Base-by-base conservation (phyloP, 2,888 invertebrate genomes). In the Plusia festucae region DNA sequence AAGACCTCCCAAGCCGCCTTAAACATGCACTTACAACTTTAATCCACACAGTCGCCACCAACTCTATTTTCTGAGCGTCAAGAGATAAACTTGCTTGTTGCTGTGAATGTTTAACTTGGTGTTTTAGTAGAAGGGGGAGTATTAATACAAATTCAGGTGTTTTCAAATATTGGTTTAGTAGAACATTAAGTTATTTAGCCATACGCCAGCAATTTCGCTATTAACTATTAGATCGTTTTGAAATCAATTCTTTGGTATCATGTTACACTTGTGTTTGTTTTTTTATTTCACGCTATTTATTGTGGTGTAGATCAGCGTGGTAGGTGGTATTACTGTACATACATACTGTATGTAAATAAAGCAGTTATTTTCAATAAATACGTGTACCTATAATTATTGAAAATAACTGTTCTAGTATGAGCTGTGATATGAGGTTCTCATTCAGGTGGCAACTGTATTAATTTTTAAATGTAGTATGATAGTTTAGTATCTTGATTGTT, bases 101-200 rank as follows among this genome's bases (percentile, higher is more conserved):
- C 4, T n/a, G 8, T 54, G 53, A 53, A 22, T 63, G 58, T 32
- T 6, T 67, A 65, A 7, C 9, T 30, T 76, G 65, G 74, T 80
- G 20, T 63, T 68, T 67, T 56, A 73, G 57, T 65, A 63, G 69
- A 77, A 79, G 70, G 78, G 83, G 82, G 79, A 70, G 71, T 79
- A 76, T 82, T 85, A 79, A 84, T 86, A 82, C 67, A 78, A 70
- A 77, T 76, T 78, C 60, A 74, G 67, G 79, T 87, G 60, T 86
- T 82, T 66, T 54, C 4, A 16, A 16, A 68, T 65, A 72, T 51
- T 87, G 87, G 91, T 78, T 40, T 63, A 63, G 60, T 70, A 70
- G 56, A 69, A 83, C 81, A 93, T 93, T 93, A 91, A 91, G 91
- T 92, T 90, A 93, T 93, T 93, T 91, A 90, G 90, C 86, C 83